Conservation (phyloP, 2,113 vertebrate species). For the Amphiprion ocellaris region DNA sequence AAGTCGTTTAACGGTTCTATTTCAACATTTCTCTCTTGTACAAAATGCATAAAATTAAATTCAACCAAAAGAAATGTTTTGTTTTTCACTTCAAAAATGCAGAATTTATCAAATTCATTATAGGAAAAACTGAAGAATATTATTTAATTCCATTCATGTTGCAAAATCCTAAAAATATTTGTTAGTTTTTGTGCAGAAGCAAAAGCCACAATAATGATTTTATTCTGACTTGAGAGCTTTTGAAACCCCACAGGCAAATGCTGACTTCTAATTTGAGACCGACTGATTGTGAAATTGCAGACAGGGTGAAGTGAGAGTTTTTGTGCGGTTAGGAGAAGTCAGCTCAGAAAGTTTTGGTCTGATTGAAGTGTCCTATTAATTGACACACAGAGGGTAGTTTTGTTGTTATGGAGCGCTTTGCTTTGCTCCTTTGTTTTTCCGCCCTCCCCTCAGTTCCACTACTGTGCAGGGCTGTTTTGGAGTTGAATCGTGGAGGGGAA, state of each 20-base stretch:
- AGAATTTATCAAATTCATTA: not conserved
- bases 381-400: constrained; percentile 37
- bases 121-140: not conserved
- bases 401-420: constrained; percentile 32
- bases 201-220: not conserved
- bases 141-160: not conserved
- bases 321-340: constrained; percentile 34
- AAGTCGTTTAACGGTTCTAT: not conserved
- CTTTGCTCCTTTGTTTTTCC: not conserved
- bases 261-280: constrained; percentile 36
- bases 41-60: not conserved
- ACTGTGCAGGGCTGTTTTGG: constrained; percentile 27
- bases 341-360: constrained; percentile 37
- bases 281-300: constrained; percentile 46
- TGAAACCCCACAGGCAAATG: not conserved
- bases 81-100: not conserved
- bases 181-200: not conserved
- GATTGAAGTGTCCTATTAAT: constrained; percentile 54
- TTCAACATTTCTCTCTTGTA: not conserved
- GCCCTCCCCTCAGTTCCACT: not conserved
- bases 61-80: not conserved
- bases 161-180: not conserved
- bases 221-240: not conserved
- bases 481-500: constrained; percentile 42
- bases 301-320: constrained; percentile 27